Base-by-base conservation (phyloP, 2,888 invertebrate species). In the Liodrosophila aerea region DNA sequence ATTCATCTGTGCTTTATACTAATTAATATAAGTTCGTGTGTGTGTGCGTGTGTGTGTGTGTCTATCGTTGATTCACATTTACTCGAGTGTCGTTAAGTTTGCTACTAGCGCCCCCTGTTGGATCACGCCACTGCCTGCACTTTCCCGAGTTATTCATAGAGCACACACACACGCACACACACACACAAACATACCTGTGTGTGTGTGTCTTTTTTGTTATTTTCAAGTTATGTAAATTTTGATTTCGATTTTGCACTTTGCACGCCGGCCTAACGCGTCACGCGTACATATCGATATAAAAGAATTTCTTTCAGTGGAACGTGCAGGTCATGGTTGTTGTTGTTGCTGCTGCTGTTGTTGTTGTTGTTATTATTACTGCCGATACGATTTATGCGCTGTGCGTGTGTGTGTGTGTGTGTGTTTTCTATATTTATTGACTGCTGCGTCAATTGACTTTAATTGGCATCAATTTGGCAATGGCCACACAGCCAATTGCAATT, bases 381-480 rank as follows among this genome's bases (percentile, higher is more conserved):
- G 18, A 4, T 31, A 33, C 33, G 33, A 33, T 33, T 33, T 33
- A 33, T 12, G 33, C n/a, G n/a, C n/a, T n/a, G n/a, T n/a, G 22
- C 22, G 22, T 22, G 22, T 2, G 22, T 22, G 2, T 2, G 2
- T 22, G 22, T 22, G 3, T 4, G 22, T 22, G 22, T 22, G 5
- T 22, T 22, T 22, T 22, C 22, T 22, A 22, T 46, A 46, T 36
- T 64, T 72, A 74, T 82, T 66, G 73, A 57, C 46, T 45, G 50
- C 39, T 67, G 70, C 50, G 64, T 49, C 76, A 80, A 87, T 88
- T 87, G 75, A 77, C 56, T 76, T 73, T 71, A 87, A 88, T 88
- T 86, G 76, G 66, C 68, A 73, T 75, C 76, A 82, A 84, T 85
- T 84, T 62, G 64, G 65, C 66, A 65, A 65, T 58, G 39, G 60